Percentiles rank a stretch among this genome's conserved stretches.
Conservation (phyloP, 1,140 invertebrate species). For the Penaeus indicus region DNA sequence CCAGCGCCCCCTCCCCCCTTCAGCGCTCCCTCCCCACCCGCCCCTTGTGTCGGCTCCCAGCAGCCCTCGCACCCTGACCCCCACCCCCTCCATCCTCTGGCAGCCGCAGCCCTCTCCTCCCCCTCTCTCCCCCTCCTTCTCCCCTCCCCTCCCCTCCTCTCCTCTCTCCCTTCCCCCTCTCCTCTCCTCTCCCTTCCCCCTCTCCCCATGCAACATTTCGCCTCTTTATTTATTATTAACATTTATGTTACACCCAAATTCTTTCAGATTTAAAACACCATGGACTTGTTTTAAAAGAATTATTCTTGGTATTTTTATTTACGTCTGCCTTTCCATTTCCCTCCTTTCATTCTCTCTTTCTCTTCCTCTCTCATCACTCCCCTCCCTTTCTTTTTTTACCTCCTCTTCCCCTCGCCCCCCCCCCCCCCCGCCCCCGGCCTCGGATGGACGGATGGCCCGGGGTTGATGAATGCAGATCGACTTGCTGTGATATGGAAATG, state of each 20-base stretch:
- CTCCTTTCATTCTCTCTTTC: not conserved
- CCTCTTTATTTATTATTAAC: too few species aligned
- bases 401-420: not conserved
- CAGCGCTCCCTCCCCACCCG: not conserved
- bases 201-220: too few species aligned
- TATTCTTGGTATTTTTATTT: constrained; percentile 11
- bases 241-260: too few species aligned
- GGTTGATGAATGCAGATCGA: constrained; percentile 54
- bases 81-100: not conserved
- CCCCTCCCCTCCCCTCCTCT: not conserved
- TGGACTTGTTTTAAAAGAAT: not conserved
- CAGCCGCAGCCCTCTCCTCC: not conserved
- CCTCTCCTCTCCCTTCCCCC: not conserved
- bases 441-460: constrained; percentile 34
- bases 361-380: constrained; percentile 1
- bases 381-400: not conserved
- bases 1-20: not conserved
- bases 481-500: constrained; percentile 57
- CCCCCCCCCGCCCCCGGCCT: constrained; percentile 3
- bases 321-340: not conserved
- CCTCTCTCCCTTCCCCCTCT: not conserved
- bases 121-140: not conserved
- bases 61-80: not conserved
- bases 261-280: too few species aligned
- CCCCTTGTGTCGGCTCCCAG: not conserved